Percentiles rank a stretch among this genome's conserved stretches.
These are phyloP conservation scores for Hecatera dysodea DNA, from an alignment of 2,888 invertebrate genomes.

Conservation along the genomic window DNA sequence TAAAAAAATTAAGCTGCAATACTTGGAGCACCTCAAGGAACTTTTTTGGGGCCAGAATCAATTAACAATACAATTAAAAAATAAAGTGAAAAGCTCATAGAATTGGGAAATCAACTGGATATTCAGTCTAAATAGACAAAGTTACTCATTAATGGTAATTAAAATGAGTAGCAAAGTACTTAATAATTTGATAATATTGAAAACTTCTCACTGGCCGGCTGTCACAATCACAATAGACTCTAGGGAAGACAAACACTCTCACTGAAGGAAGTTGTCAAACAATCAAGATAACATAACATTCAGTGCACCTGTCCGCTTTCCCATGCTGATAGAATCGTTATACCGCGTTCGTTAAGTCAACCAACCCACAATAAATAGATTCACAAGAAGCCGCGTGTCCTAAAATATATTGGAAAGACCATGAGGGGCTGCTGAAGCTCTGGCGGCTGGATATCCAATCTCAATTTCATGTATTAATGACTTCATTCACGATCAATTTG, in stretches of 20 bases:
- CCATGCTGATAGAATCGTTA: slow-evolving; percentile 12
- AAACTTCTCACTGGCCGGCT: background rate
- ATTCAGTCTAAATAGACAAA: background rate
- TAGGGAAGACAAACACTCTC: slow-evolving; percentile 9
- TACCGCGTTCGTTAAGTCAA: background rate
- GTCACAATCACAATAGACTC: slow-evolving; percentile 33
- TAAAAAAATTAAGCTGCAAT: background rate
- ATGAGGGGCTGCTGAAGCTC: background rate
- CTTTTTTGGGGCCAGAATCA: background rate
- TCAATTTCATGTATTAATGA: too few species aligned
- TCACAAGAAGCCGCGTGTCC: background rate
- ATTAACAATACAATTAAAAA: background rate
- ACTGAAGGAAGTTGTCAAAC: slow-evolving; percentile 23
- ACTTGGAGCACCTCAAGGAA: background rate
- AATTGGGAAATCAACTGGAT: too few species aligned
- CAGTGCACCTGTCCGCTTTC: slow-evolving; percentile 25
- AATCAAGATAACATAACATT: slow-evolving; percentile 36
- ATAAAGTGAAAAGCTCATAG: background rate
- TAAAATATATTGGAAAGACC: background rate
- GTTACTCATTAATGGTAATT: background rate
- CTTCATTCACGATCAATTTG: too few species aligned
- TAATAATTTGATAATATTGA: background rate
- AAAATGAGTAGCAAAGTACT: background rate
- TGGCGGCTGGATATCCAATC: too few species aligned
- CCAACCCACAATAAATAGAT: background rate